These are phyloP conservation scores for Suricata suricatta DNA, from an alignment of 2,113 vertebrate genomes.

Conservation along the genomic window DNA sequence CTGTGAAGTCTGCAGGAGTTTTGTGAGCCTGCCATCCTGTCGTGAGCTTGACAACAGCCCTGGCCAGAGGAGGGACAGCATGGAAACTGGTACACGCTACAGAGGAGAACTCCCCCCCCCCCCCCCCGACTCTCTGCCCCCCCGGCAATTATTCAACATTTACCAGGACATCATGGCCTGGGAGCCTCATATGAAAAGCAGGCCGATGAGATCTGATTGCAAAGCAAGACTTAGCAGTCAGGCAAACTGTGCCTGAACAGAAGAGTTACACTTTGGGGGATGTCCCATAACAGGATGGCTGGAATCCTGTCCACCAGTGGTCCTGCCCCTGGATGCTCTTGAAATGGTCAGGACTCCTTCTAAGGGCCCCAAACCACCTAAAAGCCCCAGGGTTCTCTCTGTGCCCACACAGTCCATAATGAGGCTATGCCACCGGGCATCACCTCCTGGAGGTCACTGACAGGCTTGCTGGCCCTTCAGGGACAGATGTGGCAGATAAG, in stretches of 20 bases:
- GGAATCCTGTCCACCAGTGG: neutral
- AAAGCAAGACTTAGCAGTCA: neutral
- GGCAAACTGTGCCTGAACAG: neutral
- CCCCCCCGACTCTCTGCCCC: accelerated
- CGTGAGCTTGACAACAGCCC: neutral
- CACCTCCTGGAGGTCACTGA: accelerated
- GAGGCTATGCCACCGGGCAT: no score
- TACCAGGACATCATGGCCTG: neutral
- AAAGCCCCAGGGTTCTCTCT: neutral
- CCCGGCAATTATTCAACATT: neutral
- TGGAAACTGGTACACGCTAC: accelerated
- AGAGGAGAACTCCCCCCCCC: accelerated
- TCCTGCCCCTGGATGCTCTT: neutral
- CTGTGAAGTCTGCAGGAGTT: neutral
- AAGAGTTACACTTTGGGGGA: accelerated
- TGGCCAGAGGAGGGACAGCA: no score
- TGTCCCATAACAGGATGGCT: neutral
- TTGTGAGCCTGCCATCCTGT: accelerated
- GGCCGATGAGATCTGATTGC: neutral
- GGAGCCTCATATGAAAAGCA: neutral
- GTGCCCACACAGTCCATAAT: neutral
- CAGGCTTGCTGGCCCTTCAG: neutral
- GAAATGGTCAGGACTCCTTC: neutral
- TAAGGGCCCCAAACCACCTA: accelerated
- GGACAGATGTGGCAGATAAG: neutral